phyloP scores from a whole-genome alignment of 2,797 vertebrate genomes.

The Ctenosaura bakeri region DNA sequence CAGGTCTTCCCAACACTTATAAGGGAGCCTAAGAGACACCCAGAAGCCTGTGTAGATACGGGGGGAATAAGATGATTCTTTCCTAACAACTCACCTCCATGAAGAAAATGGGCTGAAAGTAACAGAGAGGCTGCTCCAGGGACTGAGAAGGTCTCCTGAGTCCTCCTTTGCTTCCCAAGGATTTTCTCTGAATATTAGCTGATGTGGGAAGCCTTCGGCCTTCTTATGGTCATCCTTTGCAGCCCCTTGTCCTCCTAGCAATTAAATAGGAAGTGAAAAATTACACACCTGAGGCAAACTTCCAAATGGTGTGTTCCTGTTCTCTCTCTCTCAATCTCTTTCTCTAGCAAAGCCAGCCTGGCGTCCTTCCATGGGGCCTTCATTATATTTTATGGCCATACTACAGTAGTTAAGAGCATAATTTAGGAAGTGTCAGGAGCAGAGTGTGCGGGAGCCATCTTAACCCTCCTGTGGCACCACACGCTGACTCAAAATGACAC shows the following conservation, averaged over 20 bases:
- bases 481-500: constrained; percentile 35
- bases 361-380: constrained; percentile 69
- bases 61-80: too few relatives aligned
- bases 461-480: constrained; percentile 67
- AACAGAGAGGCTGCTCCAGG: not conserved
- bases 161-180: constrained; percentile 59
- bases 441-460: constrained; percentile 61
- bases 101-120: not conserved
- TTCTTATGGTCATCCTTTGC: not conserved
- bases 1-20: not conserved
- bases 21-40: not conserved
- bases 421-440: constrained; percentile 73
- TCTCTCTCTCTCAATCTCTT: constrained; percentile 47
- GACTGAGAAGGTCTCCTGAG: constrained; percentile 27
- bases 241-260: not conserved
- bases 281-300: constrained; percentile 71
- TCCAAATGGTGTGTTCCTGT: constrained; percentile 65
- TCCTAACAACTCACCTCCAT: not conserved
- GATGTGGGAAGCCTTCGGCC: not conserved
- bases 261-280: constrained; percentile 62
- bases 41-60: not conserved
- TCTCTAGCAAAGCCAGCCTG: constrained; percentile 47
- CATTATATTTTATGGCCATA: constrained; percentile 75
- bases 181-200: constrained; percentile 15
- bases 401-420: constrained; percentile 77